Percentiles rank a stretch among this genome's conserved stretches.
Conservation (phyloP, 1,140 invertebrate genomes). For the Drosophila nebulosa region DNA sequence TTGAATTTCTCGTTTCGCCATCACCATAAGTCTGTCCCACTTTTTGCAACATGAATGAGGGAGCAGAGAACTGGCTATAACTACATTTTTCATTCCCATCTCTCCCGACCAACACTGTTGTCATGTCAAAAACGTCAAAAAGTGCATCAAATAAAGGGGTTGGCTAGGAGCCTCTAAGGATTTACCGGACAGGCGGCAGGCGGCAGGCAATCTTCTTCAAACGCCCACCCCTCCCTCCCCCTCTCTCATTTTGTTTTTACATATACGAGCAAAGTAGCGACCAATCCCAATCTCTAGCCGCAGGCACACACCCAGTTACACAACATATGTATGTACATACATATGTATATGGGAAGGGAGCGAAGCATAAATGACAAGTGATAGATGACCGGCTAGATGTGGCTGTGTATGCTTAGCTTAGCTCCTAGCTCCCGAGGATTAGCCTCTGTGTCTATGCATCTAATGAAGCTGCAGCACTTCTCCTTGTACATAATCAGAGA, state of each 20-base stretch:
- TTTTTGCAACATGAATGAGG: constrained; percentile 67
- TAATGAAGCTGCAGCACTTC: constrained; percentile 42
- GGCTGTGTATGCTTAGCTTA: constrained; percentile 5
- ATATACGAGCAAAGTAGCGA: constrained; percentile 25
- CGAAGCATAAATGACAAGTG: constrained; percentile 54
- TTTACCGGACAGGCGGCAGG: background rate
- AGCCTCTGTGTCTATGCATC: constrained; percentile 34
- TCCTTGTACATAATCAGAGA: constrained; percentile 44
- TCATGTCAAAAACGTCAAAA: constrained; percentile 70
- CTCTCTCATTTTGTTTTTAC: constrained; percentile 26
- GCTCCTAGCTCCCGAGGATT: constrained; percentile 28
- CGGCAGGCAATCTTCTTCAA: constrained; percentile 7
- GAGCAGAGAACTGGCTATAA: constrained; percentile 42
- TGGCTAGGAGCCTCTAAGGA: background rate
- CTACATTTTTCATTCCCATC: constrained; percentile 59
- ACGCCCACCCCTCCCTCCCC: background rate
- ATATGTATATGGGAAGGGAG: constrained; percentile 28
- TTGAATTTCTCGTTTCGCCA: constrained; percentile 13
- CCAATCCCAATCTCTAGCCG: constrained; percentile 34
- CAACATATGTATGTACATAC: background rate
- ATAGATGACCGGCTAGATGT: constrained; percentile 57
- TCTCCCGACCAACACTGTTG: constrained; percentile 2
- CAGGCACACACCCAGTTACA: constrained; percentile 19
- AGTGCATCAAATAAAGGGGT: constrained; percentile 34
- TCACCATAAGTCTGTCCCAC: constrained; percentile 57